Percentiles rank a stretch among this genome's conserved stretches.
These are phyloP conservation scores for Tichodroma muraria DNA, from an alignment of 2,113 vertebrate species.

Conservation along the genomic window DNA sequence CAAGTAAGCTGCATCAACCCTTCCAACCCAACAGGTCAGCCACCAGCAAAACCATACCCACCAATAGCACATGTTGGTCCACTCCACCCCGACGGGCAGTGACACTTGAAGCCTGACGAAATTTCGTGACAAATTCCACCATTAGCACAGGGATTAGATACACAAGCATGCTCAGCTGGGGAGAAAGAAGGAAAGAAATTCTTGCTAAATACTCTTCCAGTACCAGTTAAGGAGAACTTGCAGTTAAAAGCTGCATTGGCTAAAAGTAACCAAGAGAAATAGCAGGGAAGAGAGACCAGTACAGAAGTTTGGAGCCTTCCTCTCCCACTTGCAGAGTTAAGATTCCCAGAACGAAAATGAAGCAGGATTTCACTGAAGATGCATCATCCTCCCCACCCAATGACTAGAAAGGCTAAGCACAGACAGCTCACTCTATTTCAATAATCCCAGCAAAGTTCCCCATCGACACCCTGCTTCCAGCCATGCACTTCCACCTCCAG, in stretches of 20 bases:
- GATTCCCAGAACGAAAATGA: neutral
- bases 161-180: conserved; percentile 89
- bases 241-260: fast-evolving
- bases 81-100: conserved; percentile 88
- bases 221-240: neutral
- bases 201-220: neutral
- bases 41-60: conserved; percentile 54
- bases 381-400: neutral
- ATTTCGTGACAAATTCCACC: conserved; percentile 90
- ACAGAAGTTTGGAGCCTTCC: neutral
- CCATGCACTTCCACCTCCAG: neutral
- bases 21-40: neutral
- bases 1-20: neutral
- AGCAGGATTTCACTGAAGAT: neutral
- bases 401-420: neutral
- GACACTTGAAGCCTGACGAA: conserved; percentile 88
- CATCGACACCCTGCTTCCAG: neutral
- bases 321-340: neutral
- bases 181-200: neutral
- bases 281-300: neutral
- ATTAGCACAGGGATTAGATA: conserved; percentile 93
- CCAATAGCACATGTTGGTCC: conserved; percentile 92
- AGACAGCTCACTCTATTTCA: neutral
- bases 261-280: neutral
- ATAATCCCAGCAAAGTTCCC: neutral